Base-by-base conservation (phyloP, 1,140 invertebrate genomes). In the Zaprionus lachaisei region DNA sequence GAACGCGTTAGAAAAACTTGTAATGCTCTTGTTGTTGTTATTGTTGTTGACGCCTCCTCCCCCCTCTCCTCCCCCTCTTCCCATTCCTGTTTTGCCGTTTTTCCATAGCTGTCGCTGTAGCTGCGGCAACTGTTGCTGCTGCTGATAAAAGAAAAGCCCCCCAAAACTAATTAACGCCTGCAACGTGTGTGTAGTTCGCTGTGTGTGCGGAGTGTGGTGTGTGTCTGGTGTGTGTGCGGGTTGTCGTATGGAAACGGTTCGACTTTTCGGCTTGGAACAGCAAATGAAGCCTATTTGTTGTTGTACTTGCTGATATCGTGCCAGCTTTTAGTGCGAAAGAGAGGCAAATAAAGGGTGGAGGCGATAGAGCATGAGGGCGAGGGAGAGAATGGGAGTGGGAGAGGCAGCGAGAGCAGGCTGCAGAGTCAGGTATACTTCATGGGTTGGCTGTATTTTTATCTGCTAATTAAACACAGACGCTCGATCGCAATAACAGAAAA, bases 381-480 rank as follows among this genome's bases (percentile, higher is more conserved):
- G 41, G 63, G 37, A 31, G 34, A 6, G 47, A 69, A 57, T 9
- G 12, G 4, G 54, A 60, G 44, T 3, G 44, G 44, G 44, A 26
- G 31, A 11, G 9, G 31, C 31, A 28, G 56, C 54, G 56, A 26
- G 31, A 37, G 24, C 11, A 17, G 6, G 54, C 73, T 44, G 62
- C 28, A 54, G 47, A 61, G 47, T 56, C 38, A 77, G 68, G 73
- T 70, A 72, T 74, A 81, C 72, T 83, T 77, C 77, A 89, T 82
- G 83, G 62, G 58, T 73, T 83, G 70, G 47, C 72, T 89, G 85
- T 89, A 85, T 89, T 89, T 89, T 90, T 90, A 90, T 90, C 85
- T 90, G 86, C 85, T 90, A 90, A 90, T 90, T 90, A 90, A 90
- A 90, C 82, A 90, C 85, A 90, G 86, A 90, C 85, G 86, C 85